A percentile compares a stretch with the other conserved stretches of the same genome.
phyloP scores from a whole-genome alignment of 2,888 invertebrate species.

The Dasysyrphus albostriatus region DNA sequence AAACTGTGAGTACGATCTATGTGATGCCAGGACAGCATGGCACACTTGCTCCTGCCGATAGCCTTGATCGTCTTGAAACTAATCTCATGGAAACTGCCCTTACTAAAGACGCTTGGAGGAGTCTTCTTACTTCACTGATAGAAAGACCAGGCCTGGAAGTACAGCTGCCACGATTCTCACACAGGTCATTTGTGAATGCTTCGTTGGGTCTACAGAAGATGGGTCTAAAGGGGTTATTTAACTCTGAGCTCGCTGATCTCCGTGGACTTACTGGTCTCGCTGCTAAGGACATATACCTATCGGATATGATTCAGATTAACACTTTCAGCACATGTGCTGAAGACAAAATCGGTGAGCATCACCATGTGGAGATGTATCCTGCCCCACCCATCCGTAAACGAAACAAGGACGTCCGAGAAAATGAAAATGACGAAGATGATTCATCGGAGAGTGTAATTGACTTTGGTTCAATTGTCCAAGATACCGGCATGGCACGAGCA shows the following conservation, averaged over 20 bases:
- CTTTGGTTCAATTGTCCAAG: constrained; percentile 84
- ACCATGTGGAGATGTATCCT: constrained; percentile 93
- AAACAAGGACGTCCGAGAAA: constrained; percentile 81
- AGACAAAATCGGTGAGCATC: constrained; percentile 88
- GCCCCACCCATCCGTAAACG: constrained; percentile 87
- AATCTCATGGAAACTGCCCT: constrained; percentile 88
- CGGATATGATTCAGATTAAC: constrained; percentile 93
- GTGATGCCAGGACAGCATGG: constrained; percentile 95
- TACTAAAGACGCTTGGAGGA: constrained; percentile 89
- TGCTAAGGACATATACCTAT: constrained; percentile 91
- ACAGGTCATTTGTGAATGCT: constrained; percentile 92
- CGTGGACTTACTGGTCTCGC: constrained; percentile 91
- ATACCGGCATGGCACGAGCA: constrained; percentile 86
- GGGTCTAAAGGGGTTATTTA: constrained; percentile 92
- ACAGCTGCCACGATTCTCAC: constrained; percentile 93
- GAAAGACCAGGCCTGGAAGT: constrained; percentile 91
- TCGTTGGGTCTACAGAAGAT: constrained; percentile 91
- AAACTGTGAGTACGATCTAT: constrained; percentile 91
- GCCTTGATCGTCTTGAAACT: constrained; percentile 89
- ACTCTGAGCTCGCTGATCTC: constrained; percentile 90
- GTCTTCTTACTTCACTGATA: constrained; percentile 89
- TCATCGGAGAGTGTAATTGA: constrained; percentile 81
- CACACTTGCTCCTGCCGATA: constrained; percentile 91
- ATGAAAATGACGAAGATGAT: constrained; percentile 79
- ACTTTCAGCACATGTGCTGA: constrained; percentile 94